Evolutionary conservation across 1,140 invertebrate genomes (phyloP).

Genomic region (Apis florea): DNA sequence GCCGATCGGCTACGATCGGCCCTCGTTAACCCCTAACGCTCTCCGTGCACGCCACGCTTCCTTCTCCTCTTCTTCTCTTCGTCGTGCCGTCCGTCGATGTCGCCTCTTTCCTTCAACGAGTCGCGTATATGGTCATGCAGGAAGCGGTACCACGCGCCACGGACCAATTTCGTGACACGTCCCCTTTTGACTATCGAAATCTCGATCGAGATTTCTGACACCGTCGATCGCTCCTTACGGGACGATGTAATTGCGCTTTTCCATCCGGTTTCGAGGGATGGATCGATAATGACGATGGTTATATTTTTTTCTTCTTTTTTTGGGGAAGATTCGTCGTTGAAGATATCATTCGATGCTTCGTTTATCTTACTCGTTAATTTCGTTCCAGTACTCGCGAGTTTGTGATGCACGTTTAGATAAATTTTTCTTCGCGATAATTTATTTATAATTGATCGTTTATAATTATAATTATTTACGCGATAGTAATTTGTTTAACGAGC

Average conservation of each 20-base stretch:
- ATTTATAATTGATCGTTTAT: too few species aligned
- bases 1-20: conserved; percentile 69
- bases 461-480: too few species aligned
- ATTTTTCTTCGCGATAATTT: too few species aligned
- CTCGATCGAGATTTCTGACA: conserved; percentile 4
- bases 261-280: neutral
- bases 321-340: too few species aligned
- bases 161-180: conserved; percentile 26
- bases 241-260: neutral
- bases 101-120: neutral
- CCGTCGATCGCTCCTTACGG: conserved; percentile 33
- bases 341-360: too few species aligned
- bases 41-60: conserved; percentile 57
- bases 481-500: too few species aligned
- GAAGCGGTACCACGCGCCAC: conserved; percentile 17
- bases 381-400: too few species aligned
- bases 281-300: neutral
- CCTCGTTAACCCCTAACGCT: conserved; percentile 73
- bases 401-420: too few species aligned
- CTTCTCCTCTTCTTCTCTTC: conserved; percentile 4
- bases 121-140: conserved; percentile 40
- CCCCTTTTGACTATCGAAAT: conserved; percentile 43
- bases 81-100: neutral
- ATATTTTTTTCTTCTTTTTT: too few species aligned
- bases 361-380: too few species aligned